Evolutionary conservation across 2,113 vertebrate species (phyloP).

Genomic region (Leucopternis melanops): DNA sequence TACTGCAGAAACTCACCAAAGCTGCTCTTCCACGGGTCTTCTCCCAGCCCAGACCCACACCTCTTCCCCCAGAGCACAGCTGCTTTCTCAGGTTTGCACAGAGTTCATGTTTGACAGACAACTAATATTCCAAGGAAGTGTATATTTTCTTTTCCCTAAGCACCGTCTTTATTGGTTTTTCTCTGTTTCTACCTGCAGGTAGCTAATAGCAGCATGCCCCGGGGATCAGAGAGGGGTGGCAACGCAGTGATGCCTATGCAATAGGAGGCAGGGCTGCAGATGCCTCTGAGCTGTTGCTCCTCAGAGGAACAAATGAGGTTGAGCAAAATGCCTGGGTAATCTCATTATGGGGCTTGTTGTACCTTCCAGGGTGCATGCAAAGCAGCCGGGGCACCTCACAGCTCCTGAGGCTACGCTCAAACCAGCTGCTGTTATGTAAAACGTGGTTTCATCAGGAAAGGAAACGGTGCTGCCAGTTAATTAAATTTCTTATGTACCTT

Average conservation of each 20-base stretch:
- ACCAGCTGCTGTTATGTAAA: not conserved
- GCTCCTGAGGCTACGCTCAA: not conserved
- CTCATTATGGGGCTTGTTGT: not conserved
- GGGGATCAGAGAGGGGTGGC: not conserved
- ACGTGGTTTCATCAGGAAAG: not conserved
- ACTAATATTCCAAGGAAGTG: not conserved
- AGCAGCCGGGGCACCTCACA: accelerated
- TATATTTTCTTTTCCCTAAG: not conserved
- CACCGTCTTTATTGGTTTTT: not conserved
- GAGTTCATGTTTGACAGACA: not conserved
- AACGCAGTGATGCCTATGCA: not conserved
- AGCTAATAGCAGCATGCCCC: not conserved
- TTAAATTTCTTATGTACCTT: not conserved
- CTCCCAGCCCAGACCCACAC: not conserved
- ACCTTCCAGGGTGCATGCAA: not conserved
- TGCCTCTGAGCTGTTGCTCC: not conserved
- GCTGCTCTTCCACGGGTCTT: not conserved
- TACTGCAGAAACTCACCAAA: not conserved
- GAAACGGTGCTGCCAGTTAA: not conserved
- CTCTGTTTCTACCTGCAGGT: not conserved
- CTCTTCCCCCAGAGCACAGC: not conserved
- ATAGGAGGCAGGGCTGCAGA: not conserved
- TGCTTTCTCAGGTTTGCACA: not conserved
- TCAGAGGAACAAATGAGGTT: not conserved
- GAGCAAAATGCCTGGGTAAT: not conserved